phyloP scores from a whole-genome alignment of 2,113 vertebrate genomes.

The Tyto alba region DNA sequence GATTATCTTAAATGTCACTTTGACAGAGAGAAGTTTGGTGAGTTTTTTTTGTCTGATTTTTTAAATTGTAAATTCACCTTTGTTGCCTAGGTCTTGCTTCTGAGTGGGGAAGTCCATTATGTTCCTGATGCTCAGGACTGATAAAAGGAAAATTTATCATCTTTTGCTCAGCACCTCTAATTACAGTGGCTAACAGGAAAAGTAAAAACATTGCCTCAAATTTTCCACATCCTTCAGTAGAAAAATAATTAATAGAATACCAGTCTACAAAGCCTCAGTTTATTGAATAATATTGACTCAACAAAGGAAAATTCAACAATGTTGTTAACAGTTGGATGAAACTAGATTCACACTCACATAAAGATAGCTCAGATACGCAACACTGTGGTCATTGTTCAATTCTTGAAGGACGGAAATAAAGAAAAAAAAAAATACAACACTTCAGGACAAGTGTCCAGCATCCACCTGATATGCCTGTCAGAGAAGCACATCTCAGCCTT shows the following conservation, averaged over 20 bases:
- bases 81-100: not conserved
- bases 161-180: not conserved
- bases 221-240: not conserved
- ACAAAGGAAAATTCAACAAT: not conserved
- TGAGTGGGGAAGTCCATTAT: not conserved
- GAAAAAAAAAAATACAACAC: not conserved
- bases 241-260: not conserved
- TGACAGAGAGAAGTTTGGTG: not conserved
- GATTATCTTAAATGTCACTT: not conserved
- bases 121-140: not conserved
- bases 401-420: not conserved
- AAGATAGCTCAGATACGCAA: not conserved
- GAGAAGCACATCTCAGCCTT: not conserved
- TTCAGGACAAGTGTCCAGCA: not conserved
- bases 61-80: not conserved
- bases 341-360: not conserved
- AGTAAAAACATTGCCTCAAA: not conserved
- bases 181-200: not conserved
- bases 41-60: fast-evolving
- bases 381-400: not conserved
- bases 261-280: not conserved
- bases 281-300: not conserved
- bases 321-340: not conserved
- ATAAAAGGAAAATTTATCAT: not conserved
- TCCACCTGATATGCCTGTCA: not conserved